Percentiles rank a stretch among this genome's conserved stretches.
These are phyloP conservation scores for Xenopus laevis DNA, from an alignment of 2,113 vertebrate genomes.

Conservation along the genomic window DNA sequence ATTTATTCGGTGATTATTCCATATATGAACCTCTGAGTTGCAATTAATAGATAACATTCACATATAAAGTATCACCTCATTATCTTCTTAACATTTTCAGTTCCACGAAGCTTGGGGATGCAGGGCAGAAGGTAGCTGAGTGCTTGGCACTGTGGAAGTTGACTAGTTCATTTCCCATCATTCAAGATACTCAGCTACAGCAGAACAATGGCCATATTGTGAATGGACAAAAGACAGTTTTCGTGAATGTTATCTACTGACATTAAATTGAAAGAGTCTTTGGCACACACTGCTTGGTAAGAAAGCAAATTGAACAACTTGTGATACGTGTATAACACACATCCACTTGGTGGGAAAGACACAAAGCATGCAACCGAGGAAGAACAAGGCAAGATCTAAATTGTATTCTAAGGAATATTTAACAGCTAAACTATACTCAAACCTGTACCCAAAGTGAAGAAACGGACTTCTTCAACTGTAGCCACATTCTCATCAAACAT, in stretches of 20 bases:
- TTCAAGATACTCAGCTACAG: not conserved
- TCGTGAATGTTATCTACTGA: slow-evolving; percentile 16
- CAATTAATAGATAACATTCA: not conserved
- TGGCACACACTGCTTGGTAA: slow-evolving; percentile 1
- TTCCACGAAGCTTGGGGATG: not conserved
- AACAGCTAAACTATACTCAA: no score
- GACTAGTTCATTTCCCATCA: not conserved
- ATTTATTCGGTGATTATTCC: no score
- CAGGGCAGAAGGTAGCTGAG: not conserved
- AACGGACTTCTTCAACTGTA: no score
- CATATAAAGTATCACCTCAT: not conserved
- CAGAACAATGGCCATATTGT: slow-evolving; percentile 12
- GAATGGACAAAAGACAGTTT: not conserved
- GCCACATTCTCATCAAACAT: no score
- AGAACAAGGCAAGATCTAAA: not conserved
- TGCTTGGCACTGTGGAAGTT: not conserved
- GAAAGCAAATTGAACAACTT: not conserved
- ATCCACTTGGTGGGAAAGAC: not conserved
- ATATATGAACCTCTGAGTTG: not conserved
- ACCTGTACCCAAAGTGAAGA: no score
- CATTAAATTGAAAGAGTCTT: slow-evolving; percentile 4
- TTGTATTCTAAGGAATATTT: no score
- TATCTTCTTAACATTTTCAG: not conserved
- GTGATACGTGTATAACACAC: not conserved
- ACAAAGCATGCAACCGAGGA: not conserved